phyloP scores from a whole-genome alignment of 2,113 vertebrate genomes.

The Syngnathoides biaculeatus region DNA sequence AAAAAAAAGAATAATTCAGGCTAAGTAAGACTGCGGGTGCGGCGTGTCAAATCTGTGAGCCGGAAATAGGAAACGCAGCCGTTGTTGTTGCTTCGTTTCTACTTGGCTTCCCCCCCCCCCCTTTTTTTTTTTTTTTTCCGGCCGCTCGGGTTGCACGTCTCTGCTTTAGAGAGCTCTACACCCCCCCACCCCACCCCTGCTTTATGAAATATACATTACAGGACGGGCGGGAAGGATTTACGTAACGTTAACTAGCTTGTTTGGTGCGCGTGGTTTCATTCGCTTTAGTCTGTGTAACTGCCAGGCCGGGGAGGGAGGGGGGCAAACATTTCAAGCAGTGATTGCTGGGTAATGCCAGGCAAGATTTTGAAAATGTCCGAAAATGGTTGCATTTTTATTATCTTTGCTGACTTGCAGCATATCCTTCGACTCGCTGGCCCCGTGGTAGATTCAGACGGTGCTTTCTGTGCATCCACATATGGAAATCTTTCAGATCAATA shows the following conservation, averaged over 20 bases:
- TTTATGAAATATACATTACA: not conserved
- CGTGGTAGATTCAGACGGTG: too few relatives aligned
- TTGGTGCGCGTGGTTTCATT: not conserved
- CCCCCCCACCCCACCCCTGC: not conserved
- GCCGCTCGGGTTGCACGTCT: not conserved
- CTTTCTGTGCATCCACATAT: too few relatives aligned
- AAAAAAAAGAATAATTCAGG: not conserved
- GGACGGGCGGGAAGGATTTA: not conserved
- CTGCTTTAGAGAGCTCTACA: not conserved
- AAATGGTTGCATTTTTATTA: too few relatives aligned
- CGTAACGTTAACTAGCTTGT: not conserved
- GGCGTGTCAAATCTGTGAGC: not conserved
- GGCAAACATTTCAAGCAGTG: too few relatives aligned
- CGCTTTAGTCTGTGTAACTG: too few relatives aligned
- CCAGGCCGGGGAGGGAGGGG: too few relatives aligned
- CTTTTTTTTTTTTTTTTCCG: not conserved
- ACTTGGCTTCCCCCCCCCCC: not conserved
- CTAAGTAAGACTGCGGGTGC: not conserved
- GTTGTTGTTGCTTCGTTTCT: not conserved
- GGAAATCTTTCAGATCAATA: too few relatives aligned
- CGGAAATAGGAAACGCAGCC: not conserved
- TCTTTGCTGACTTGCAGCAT: too few relatives aligned
- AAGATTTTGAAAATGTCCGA: too few relatives aligned
- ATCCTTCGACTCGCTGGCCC: too few relatives aligned
- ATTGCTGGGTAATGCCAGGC: too few relatives aligned